phyloP scores from a whole-genome alignment of 2,888 invertebrate species.

The Volucella inanis region DNA sequence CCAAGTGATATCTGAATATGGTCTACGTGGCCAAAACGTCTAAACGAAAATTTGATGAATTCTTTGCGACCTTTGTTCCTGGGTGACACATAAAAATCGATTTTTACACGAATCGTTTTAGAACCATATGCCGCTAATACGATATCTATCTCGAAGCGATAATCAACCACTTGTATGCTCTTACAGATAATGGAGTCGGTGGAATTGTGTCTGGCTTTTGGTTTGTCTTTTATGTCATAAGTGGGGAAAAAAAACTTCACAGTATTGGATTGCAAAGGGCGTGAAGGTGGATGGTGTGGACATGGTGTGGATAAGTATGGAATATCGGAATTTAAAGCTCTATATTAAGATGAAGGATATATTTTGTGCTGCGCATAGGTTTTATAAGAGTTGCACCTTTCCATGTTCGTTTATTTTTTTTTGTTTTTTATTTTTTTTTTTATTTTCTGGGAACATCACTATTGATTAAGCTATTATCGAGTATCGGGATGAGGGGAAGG shows the following conservation, averaged over 20 bases:
- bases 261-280: too few species aligned
- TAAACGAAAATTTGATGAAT: not conserved
- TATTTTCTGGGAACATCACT: not conserved
- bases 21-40: not conserved
- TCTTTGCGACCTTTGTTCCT: conserved; percentile 3
- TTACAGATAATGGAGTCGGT: not conserved
- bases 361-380: too few species aligned
- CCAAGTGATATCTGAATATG: not conserved
- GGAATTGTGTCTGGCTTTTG: not conserved
- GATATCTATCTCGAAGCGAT: not conserved
- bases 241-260: not conserved
- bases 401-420: too few species aligned
- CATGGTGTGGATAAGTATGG: too few species aligned
- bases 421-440: not conserved
- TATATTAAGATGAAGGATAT: too few species aligned
- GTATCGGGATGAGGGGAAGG: not conserved
- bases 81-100: conserved; percentile 24
- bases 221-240: not conserved
- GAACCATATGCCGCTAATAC: conserved; percentile 22
- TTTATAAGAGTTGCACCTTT: too few species aligned
- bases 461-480: not conserved
- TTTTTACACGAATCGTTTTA: not conserved
- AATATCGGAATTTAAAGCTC: too few species aligned
- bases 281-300: too few species aligned
- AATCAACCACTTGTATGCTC: not conserved